Conservation (phyloP, 2,797 vertebrate genomes). For the Perodicticus potto region DNA sequence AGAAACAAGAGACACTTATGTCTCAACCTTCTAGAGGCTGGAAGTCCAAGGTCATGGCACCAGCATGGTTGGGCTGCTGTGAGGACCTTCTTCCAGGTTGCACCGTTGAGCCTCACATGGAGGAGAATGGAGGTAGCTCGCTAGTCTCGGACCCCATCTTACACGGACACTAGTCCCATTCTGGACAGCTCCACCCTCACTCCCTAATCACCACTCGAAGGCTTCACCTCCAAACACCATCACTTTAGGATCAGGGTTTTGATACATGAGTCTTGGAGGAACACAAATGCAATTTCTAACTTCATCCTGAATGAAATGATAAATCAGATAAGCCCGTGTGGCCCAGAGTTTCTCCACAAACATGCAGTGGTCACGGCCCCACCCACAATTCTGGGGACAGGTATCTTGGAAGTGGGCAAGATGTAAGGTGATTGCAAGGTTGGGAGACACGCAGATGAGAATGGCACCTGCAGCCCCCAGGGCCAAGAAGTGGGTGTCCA, state of each 20-base stretch:
- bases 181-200: neutral
- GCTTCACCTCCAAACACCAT: neutral
- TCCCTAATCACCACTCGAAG: neutral
- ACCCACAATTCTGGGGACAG: neutral
- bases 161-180: neutral
- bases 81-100: neutral
- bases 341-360: neutral
- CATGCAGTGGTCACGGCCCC: no score
- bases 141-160: neutral
- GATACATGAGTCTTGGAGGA: neutral
- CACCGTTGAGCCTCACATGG: no score
- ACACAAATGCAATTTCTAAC: neutral
- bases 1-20: neutral
- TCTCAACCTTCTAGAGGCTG: neutral
- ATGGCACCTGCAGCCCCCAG: slow-evolving; percentile 62
- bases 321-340: neutral
- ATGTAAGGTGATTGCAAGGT: neutral
- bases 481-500: slow-evolving; percentile 50
- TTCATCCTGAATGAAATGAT: neutral
- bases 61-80: neutral
- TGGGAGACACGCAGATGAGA: slow-evolving; percentile 49
- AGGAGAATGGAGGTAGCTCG: neutral
- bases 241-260: neutral
- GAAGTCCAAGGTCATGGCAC: neutral
- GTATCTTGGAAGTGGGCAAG: neutral